Percentiles rank a stretch among this genome's conserved stretches.
phyloP scores from a whole-genome alignment of 2,888 invertebrate species.

The Chirona hameri region DNA sequence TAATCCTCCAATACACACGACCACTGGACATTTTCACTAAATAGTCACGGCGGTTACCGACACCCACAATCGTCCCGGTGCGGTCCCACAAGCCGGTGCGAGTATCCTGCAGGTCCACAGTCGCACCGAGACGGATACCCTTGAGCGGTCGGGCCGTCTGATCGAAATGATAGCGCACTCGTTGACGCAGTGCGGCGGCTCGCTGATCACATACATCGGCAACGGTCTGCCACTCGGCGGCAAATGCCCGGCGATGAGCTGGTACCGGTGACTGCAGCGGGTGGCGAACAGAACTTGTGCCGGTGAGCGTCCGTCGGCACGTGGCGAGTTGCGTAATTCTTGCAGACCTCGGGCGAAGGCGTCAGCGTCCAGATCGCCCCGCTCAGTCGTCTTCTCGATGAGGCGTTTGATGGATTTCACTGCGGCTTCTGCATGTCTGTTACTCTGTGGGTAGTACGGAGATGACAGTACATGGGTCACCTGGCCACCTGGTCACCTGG shows the following conservation, averaged over 20 bases:
- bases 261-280: conserved; percentile 25
- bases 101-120: conserved; percentile 1
- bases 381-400: neutral
- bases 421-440: neutral
- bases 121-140: neutral
- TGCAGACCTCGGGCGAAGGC: conserved; percentile 29
- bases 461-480: too few species aligned
- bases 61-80: neutral
- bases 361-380: neutral
- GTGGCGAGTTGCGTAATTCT: conserved; percentile 40
- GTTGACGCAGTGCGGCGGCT: neutral
- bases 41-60: conserved; percentile 28
- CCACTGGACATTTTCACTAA: neutral
- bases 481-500: too few species aligned
- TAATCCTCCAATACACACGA: neutral
- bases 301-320: conserved; percentile 34
- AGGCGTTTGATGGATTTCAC: neutral
- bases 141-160: neutral
- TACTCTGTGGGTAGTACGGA: too few species aligned
- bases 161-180: neutral
- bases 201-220: neutral
- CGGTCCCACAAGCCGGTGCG: neutral
- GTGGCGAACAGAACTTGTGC: conserved; percentile 6
- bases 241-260: conserved; percentile 25
- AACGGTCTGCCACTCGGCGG: conserved; percentile 27